phyloP scores from a whole-genome alignment of 2,113 vertebrate species.

The Paraplagusia blochii region DNA sequence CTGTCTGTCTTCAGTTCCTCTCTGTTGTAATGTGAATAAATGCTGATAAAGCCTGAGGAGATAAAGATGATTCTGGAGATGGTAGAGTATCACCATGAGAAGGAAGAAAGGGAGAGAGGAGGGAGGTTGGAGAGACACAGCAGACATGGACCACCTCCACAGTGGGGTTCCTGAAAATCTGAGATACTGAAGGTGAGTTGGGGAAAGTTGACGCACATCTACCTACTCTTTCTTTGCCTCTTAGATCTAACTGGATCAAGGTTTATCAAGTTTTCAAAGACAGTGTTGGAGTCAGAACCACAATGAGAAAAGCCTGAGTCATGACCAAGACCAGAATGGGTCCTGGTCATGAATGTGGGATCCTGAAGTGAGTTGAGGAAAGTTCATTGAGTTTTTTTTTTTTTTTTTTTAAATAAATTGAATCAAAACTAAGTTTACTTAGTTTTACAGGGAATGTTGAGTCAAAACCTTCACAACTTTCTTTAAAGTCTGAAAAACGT shows the following conservation, averaged over 20 bases:
- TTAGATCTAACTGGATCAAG: slow-evolving; percentile 14
- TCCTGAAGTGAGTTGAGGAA: too few species aligned
- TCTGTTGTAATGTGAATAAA: slow-evolving; percentile 72
- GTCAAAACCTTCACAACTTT: too few species aligned
- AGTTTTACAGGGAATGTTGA: not conserved
- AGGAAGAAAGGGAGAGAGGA: slow-evolving; percentile 21
- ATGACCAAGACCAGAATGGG: too few species aligned
- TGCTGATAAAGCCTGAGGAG: slow-evolving; percentile 75
- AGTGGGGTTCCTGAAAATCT: slow-evolving; percentile 43
- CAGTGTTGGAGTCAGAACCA: too few species aligned
- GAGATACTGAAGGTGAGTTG: slow-evolving; percentile 32
- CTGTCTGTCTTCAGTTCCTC: slow-evolving; percentile 66
- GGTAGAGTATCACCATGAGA: slow-evolving; percentile 57
- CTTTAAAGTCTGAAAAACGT: too few species aligned
- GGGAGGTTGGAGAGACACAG: slow-evolving; percentile 33
- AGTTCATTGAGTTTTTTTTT: too few species aligned
- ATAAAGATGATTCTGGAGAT: slow-evolving; percentile 68
- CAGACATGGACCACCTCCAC: slow-evolving; percentile 43
- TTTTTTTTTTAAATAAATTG: too few species aligned
- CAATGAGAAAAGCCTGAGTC: too few species aligned
- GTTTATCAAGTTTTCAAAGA: slow-evolving; percentile 52
- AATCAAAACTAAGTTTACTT: not conserved
- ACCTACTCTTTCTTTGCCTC: slow-evolving; percentile 11
- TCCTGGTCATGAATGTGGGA: too few species aligned
- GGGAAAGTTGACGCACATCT: slow-evolving; percentile 28